A percentile compares a stretch with the other conserved stretches of the same genome.
Evolutionary conservation across 2,888 invertebrate species (phyloP).

Genomic region (Teleogryllus oceanicus): DNA sequence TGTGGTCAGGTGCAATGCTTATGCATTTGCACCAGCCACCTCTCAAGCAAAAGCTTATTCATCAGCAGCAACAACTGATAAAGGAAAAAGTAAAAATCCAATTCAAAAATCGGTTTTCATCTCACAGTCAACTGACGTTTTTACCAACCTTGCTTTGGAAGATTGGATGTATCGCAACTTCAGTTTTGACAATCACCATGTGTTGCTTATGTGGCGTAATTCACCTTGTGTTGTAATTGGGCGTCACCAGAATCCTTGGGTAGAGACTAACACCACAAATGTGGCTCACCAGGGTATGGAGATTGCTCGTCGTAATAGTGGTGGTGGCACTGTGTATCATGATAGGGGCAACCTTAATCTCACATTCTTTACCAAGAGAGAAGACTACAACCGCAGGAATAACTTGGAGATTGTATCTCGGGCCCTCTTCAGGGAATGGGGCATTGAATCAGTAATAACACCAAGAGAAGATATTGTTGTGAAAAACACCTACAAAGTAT

Average conservation of each 20-base stretch:
- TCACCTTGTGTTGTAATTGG: constrained; percentile 94
- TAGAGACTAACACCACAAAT: constrained; percentile 76
- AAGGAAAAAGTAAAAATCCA: not conserved
- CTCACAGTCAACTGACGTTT: constrained; percentile 87
- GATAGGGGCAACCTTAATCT: constrained; percentile 90
- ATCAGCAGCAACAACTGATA: not conserved
- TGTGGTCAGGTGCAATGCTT: not conserved
- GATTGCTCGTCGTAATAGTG: constrained; percentile 87
- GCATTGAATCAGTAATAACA: constrained; percentile 70
- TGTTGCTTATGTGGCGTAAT: constrained; percentile 90
- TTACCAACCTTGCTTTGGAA: constrained; percentile 90
- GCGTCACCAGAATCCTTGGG: constrained; percentile 94
- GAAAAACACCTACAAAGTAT: constrained; percentile 72
- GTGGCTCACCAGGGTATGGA: constrained; percentile 64
- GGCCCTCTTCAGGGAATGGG: constrained; percentile 78
- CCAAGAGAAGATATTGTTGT: constrained; percentile 83
- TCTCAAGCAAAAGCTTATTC: not conserved
- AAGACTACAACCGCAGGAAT: constrained; percentile 77
- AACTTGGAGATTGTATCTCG: constrained; percentile 85
- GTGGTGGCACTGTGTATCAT: constrained; percentile 95
- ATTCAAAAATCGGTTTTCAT: constrained; percentile 84
- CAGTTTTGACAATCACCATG: constrained; percentile 76
- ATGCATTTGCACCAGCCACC: not conserved
- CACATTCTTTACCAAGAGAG: constrained; percentile 82
- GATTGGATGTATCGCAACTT: constrained; percentile 92